A percentile compares a stretch with the other conserved stretches of the same genome.
These are phyloP conservation scores for Leucania comma DNA, from an alignment of 2,888 invertebrate genomes.

Conservation along the genomic window DNA sequence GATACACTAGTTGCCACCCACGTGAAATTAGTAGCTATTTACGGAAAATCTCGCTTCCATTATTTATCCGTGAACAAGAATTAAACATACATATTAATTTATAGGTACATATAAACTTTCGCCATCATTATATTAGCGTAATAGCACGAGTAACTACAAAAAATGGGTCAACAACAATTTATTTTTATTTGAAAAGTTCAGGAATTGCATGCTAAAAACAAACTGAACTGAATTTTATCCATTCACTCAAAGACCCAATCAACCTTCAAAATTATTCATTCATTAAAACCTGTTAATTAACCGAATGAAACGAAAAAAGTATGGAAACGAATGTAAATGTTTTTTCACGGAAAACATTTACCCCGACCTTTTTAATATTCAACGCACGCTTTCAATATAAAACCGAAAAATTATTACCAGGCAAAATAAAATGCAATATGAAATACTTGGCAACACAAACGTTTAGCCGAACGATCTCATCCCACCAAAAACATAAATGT, in stretches of 20 bases:
- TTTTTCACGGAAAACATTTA: conserved; percentile 12
- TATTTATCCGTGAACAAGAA: too few species aligned
- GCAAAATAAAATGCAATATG: conserved; percentile 29
- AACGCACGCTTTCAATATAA: conserved; percentile 40
- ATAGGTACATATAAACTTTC: too few species aligned
- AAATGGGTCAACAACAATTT: background rate
- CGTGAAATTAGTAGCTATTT: too few species aligned
- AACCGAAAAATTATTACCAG: conserved; percentile 36
- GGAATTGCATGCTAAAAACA: background rate
- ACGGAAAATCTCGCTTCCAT: too few species aligned
- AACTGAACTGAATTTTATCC: conserved; percentile 2
- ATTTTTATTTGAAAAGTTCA: background rate
- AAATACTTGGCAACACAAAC: conserved; percentile 47
- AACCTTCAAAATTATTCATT: conserved; percentile 23
- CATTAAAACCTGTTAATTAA: conserved; percentile 23
- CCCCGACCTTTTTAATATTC: conserved; percentile 38
- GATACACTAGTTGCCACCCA: too few species aligned
- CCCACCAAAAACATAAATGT: too few species aligned
- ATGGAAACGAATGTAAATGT: background rate
- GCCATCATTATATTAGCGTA: background rate
- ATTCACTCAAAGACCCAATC: conserved; percentile 7
- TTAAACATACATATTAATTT: too few species aligned
- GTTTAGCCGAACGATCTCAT: conserved; percentile 46
- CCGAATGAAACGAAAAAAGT: background rate
- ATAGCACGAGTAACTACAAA: background rate